A percentile compares a stretch with the other conserved stretches of the same genome.
These are phyloP conservation scores for Phylloscopus collybita DNA, from an alignment of 2,797 vertebrate genomes.

Conservation along the genomic window DNA sequence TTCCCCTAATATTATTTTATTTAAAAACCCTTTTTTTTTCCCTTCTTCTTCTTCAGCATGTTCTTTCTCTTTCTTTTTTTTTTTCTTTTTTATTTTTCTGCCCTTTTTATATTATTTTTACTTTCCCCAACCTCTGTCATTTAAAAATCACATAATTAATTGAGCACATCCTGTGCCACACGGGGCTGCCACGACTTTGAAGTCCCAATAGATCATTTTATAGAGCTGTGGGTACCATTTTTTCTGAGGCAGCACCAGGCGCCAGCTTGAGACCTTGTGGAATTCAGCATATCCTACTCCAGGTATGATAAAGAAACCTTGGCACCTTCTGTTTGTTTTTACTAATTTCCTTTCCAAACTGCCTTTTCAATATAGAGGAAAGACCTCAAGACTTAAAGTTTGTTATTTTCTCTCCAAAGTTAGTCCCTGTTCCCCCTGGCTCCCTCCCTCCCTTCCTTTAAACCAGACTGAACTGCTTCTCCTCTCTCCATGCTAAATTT, in stretches of 20 bases:
- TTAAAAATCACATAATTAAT: constrained; percentile 85
- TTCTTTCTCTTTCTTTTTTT: neutral
- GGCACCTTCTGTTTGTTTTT: constrained; percentile 80
- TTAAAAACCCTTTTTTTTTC: constrained; percentile 55
- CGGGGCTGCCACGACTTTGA: constrained; percentile 80
- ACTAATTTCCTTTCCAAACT: constrained; percentile 80
- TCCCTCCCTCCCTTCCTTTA: constrained; percentile 56
- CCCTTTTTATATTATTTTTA: constrained; percentile 65
- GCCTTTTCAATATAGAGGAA: constrained; percentile 79
- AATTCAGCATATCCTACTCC: constrained; percentile 75
- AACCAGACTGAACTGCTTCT: constrained; percentile 77
- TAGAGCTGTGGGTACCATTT: constrained; percentile 76
- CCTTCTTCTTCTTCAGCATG: constrained; percentile 10
- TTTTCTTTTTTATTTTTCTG: neutral
- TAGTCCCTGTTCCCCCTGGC: constrained; percentile 67
- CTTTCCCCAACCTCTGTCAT: constrained; percentile 81
- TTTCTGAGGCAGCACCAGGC: constrained; percentile 69
- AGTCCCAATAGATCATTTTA: constrained; percentile 82
- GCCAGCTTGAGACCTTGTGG: constrained; percentile 71
- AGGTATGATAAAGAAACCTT: constrained; percentile 82
- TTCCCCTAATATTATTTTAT: constrained; percentile 61
- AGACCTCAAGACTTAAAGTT: constrained; percentile 72
- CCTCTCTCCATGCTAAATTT: constrained; percentile 73
- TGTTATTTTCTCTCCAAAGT: constrained; percentile 77
- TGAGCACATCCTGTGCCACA: constrained; percentile 83